Evolutionary conservation across 2,113 vertebrate species (phyloP), one percentile per base, ranked within the genome.

Genomic region (Neogobius melanostomus): DNA sequence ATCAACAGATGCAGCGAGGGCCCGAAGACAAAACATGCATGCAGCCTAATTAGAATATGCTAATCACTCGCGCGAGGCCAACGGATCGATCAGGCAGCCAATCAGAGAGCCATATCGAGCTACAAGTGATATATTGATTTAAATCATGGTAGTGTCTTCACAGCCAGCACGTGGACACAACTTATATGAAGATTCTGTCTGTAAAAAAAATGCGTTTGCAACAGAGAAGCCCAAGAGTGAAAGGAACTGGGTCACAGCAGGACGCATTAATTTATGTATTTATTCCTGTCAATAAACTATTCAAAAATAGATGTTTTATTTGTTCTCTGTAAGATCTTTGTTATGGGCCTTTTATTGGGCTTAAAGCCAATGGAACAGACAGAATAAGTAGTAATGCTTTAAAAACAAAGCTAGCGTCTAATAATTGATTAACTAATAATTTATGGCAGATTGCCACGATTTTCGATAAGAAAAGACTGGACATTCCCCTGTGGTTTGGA

Each of bases 21-120:
- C 15, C 12, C 57, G 76, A 75, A 84, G 69, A 85, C 79, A 86
- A 86, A 86, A 85, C 72, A 71, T 79, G 82, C 72, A 71, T 79
- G 82, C 61, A 80, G 74, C 78, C 82, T 80, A 83, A 91, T 90
- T 90, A 86, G 81, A 87, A 90, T 88, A 89, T 91, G 88, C 83
- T 91, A 89, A 91, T 90, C 4, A 72, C 45, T 1, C 21, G 15
- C 12, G 5, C 71, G 79, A 75, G 76, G 77, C 73, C 63, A 62
- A 69, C 80, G 68, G 76, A 86, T 80, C 74, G 73, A 83, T 82
- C 74, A 61, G 56, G 68, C 66, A 8, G 74, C 14, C 66, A 46
- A 10, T 65, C 65, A 16, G 47, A 77, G 7, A 48, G 60, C 11
- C 8, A 66, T 44, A 54, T 66, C 50, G n/a, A 61, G 15, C 59